A percentile compares a stretch with the other conserved stretches of the same genome.
These are phyloP conservation scores for Zonitis immaculata DNA, from an alignment of 2,888 invertebrate genomes.

Conservation along the genomic window DNA sequence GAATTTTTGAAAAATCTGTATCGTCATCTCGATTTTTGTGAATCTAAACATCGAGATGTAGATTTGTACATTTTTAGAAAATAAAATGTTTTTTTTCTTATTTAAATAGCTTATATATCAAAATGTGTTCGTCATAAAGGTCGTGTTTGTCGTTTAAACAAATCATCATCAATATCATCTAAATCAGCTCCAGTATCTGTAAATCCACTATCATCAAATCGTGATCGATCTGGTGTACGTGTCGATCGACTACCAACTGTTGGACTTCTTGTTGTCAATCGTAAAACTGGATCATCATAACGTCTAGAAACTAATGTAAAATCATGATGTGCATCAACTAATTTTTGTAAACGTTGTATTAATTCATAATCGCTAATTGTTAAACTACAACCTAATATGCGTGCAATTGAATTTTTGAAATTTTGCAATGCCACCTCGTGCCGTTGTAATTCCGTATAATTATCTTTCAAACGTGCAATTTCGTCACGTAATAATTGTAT, in stretches of 20 bases:
- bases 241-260: slow-evolving; percentile 51
- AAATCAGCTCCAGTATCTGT: slow-evolving; percentile 60
- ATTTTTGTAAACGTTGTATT: slow-evolving; percentile 67
- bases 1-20: too few species aligned
- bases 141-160: slow-evolving; percentile 59
- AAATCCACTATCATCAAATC: slow-evolving; percentile 70
- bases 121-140: slow-evolving; percentile 52
- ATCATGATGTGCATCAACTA: slow-evolving; percentile 82
- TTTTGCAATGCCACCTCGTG: slow-evolving; percentile 74
- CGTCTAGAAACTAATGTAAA: slow-evolving; percentile 78
- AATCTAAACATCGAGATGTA: too few species aligned
- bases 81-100: too few species aligned
- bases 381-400: slow-evolving; percentile 52
- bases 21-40: too few species aligned
- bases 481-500: slow-evolving; percentile 70
- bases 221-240: slow-evolving; percentile 52
- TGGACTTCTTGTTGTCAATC: slow-evolving; percentile 54
- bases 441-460: slow-evolving; percentile 67
- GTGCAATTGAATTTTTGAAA: slow-evolving; percentile 60
- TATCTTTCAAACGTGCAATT: slow-evolving; percentile 67
- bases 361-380: slow-evolving; percentile 59
- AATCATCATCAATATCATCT: slow-evolving; percentile 64
- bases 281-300: slow-evolving; percentile 58
- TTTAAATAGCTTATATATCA: slow-evolving; percentile 28
- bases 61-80: too few species aligned